A percentile compares a stretch with the other conserved stretches of the same genome.
phyloP scores from a whole-genome alignment of 2,888 invertebrate species.

The Dendrolimus pini region DNA sequence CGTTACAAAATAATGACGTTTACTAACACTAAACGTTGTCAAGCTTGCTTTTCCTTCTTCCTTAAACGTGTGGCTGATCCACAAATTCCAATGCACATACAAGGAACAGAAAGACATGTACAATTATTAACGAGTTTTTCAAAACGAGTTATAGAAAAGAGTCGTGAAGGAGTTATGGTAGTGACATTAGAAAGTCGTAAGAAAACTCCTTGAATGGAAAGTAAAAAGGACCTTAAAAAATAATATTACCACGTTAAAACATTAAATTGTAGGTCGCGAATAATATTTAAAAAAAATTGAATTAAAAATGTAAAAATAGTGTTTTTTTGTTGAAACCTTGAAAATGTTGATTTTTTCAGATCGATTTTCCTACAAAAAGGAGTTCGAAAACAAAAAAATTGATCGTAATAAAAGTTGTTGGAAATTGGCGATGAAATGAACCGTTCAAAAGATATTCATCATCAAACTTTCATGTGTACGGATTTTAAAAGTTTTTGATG shows the following conservation, averaged over 20 bases:
- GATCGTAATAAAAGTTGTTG: too few species aligned
- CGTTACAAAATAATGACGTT: too few species aligned
- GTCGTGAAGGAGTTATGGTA: not conserved
- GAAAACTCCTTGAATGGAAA: not conserved
- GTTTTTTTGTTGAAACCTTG: not conserved
- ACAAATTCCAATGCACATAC: not conserved
- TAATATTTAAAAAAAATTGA: not conserved
- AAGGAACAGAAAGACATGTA: not conserved
- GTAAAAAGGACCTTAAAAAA: not conserved
- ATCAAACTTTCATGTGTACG: too few species aligned
- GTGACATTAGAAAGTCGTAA: not conserved
- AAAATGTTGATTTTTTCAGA: not conserved
- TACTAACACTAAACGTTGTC: too few species aligned
- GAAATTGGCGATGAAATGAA: too few species aligned
- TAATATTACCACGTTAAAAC: not conserved
- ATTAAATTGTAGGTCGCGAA: not conserved
- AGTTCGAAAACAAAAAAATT: not conserved
- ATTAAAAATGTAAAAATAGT: not conserved
- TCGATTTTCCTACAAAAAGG: not conserved
- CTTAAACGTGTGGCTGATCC: slow-evolving; percentile 4
- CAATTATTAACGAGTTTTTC: not conserved
- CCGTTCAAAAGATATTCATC: too few species aligned
- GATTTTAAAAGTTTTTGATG: too few species aligned
- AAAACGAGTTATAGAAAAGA: not conserved
- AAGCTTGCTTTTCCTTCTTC: too few species aligned